These are phyloP conservation scores for Neocloeon triangulifer DNA, from an alignment of 1,140 invertebrate species.

Conservation along the genomic window DNA sequence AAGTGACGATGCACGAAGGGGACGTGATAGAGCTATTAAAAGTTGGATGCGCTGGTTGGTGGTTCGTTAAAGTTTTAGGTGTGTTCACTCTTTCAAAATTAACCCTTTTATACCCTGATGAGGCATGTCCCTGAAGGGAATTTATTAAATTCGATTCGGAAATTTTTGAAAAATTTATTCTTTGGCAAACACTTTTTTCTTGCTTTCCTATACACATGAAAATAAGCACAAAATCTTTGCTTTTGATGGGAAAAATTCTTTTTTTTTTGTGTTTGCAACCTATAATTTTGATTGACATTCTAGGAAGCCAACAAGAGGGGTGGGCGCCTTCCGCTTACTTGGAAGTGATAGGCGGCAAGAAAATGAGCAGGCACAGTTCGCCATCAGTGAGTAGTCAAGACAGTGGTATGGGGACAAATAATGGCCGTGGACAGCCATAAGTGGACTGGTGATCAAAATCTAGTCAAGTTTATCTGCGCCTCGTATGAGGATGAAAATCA, in stretches of 20 bases:
- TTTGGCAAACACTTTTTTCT: no score
- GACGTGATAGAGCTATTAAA: conserved; percentile 71
- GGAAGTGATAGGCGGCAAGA: conserved; percentile 49
- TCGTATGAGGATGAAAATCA: no score
- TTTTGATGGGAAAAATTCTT: no score
- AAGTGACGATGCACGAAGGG: conserved; percentile 71
- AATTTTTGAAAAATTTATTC: conserved; percentile 2
- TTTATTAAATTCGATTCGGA: no score
- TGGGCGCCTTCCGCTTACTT: conserved; percentile 89
- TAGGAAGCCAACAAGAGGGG: conserved; percentile 48
- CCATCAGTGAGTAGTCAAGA: conserved; percentile 22
- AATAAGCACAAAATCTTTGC: neutral
- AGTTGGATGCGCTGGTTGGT: conserved; percentile 86
- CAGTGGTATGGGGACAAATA: conserved; percentile 8
- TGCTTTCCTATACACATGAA: neutral
- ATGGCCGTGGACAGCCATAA: no score
- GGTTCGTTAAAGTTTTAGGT: conserved; percentile 72
- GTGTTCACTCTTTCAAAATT: conserved; percentile 14
- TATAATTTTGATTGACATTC: conserved; percentile 8
- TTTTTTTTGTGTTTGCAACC: no score
- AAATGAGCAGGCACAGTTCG: conserved; percentile 15
- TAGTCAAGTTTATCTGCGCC: no score
- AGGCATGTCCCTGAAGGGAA: no score
- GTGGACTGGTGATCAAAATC: no score
- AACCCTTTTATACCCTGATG: no score